Conservation (phyloP, 2,888 invertebrate species). For the Aleiodes testaceus region DNA sequence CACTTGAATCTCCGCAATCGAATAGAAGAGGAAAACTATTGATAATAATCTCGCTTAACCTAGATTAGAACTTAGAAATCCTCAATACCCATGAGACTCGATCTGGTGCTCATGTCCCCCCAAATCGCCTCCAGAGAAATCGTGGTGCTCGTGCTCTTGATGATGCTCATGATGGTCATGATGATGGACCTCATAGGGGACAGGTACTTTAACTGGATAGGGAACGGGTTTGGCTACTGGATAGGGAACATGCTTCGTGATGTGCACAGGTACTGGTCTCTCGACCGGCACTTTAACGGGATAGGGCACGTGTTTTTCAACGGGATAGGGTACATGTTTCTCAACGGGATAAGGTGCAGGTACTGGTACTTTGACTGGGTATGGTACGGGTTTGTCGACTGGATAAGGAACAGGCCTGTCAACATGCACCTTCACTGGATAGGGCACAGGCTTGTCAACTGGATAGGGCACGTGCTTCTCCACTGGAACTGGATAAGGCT, state of each 20-base stretch:
- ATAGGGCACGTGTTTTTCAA: conserved; percentile 79
- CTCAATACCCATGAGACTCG: conserved; percentile 45
- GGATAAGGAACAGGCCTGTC: conserved; percentile 82
- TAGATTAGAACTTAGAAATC: conserved; percentile 20
- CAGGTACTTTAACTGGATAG: conserved; percentile 81
- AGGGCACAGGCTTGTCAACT: conserved; percentile 75
- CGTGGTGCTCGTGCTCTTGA: conserved; percentile 49
- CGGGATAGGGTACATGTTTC: conserved; percentile 65
- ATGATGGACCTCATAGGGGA: conserved; percentile 78
- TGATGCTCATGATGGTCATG: conserved; percentile 52
- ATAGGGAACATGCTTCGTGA: conserved; percentile 67
- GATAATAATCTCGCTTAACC: conserved; percentile 5
- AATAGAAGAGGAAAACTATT: neutral
- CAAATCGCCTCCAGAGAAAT: conserved; percentile 37
- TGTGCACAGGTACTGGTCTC: conserved; percentile 65
- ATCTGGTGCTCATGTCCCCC: conserved; percentile 32
- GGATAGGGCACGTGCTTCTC: conserved; percentile 74
- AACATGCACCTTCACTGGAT: conserved; percentile 68
- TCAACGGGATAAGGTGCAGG: conserved; percentile 67
- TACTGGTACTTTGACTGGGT: conserved; percentile 77
- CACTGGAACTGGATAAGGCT: conserved; percentile 82
- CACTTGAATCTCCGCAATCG: neutral
- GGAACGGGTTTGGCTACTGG: conserved; percentile 76
- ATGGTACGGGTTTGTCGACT: conserved; percentile 86
- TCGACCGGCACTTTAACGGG: conserved; percentile 77